Evolutionary conservation across 2,888 invertebrate genomes (phyloP), one percentile per base, ranked within the genome.

Genomic region (Cheiracanthium punctorium): DNA sequence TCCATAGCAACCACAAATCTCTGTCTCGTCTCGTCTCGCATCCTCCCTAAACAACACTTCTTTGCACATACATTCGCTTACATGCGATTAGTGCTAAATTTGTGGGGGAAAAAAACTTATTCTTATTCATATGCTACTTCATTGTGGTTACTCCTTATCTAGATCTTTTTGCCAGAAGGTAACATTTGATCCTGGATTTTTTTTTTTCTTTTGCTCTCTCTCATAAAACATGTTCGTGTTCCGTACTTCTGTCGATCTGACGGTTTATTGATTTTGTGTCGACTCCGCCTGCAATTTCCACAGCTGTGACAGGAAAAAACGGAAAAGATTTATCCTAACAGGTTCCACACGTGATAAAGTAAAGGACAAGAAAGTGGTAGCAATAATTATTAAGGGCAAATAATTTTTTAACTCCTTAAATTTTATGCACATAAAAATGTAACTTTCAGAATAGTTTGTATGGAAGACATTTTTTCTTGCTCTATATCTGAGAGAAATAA

Each of bases 291-390:
- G 72, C 43, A 72, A 73, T 73, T 72, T 73, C 80, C 43, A 72
- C 80, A 73, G 73, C 72, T 72, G 67, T 73, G 80, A 73, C 73
- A 80, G 73, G 48, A 30, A 29, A 80, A 72, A 80, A 73, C 65
- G 80, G 58, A 33, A 73, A 80, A 80, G 80, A 80, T 80, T 80
- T 80, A 73, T 80, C 65, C 80, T 80, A 80, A 80, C 80, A 80
- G 73, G 80, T 72, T 80, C 64, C 48, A 43, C 48, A 77, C 69
- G 77, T 77, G 48, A 77, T 77, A 48, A 69, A 76, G 69, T 76
- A 76, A 48, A 32, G 75, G 33, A 20, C 2, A 48, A 24, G 52
- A 32, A 75, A 41, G 41, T 65, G 12, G 20, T 30, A 20, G 30
- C 30, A 69, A 43, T 69, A 69, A 43, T 1, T 17, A 17, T 10